Percentiles rank a stretch among this genome's conserved stretches.
These are phyloP conservation scores for Hymenochirus boettgeri DNA, from an alignment of 2,113 vertebrate species.

Conservation along the genomic window DNA sequence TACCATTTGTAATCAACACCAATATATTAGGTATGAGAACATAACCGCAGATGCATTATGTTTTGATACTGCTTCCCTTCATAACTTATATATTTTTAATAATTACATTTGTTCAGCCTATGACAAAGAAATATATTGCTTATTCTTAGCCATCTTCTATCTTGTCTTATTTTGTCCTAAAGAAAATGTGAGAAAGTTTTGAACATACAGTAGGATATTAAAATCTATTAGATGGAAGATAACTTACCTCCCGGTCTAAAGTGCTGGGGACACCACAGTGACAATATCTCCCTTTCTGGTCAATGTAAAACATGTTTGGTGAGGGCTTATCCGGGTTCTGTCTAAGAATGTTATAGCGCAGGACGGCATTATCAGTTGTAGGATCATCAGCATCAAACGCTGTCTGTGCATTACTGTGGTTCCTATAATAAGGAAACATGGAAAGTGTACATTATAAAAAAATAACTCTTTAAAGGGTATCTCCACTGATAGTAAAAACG, in stretches of 20 bases:
- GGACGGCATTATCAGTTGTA: slow-evolving; percentile 81
- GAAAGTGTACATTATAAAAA: too few species aligned
- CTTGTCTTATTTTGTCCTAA: not conserved
- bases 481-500: too few species aligned
- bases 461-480: too few species aligned
- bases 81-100: slow-evolving; percentile 20
- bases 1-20: too few species aligned
- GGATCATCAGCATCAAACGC: slow-evolving; percentile 88
- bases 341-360: slow-evolving; percentile 86
- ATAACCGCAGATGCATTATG: not conserved
- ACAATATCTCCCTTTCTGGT: slow-evolving; percentile 89
- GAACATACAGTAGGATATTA: not conserved
- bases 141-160: not conserved
- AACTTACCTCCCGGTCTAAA: slow-evolving; percentile 87
- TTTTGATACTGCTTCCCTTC: not conserved
- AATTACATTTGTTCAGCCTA: slow-evolving; percentile 17
- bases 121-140: not conserved
- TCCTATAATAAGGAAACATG: slow-evolving; percentile 61
- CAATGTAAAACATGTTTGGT: slow-evolving; percentile 96
- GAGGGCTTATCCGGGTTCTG: slow-evolving; percentile 91
- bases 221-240: accelerated
- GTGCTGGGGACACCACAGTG: slow-evolving; percentile 81
- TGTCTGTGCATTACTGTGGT: slow-evolving; percentile 89
- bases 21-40: too few species aligned
- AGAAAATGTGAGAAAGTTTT: not conserved